These are phyloP conservation scores for Drosophila athabasca DNA, from an alignment of 1,140 invertebrate species.

Conservation along the genomic window DNA sequence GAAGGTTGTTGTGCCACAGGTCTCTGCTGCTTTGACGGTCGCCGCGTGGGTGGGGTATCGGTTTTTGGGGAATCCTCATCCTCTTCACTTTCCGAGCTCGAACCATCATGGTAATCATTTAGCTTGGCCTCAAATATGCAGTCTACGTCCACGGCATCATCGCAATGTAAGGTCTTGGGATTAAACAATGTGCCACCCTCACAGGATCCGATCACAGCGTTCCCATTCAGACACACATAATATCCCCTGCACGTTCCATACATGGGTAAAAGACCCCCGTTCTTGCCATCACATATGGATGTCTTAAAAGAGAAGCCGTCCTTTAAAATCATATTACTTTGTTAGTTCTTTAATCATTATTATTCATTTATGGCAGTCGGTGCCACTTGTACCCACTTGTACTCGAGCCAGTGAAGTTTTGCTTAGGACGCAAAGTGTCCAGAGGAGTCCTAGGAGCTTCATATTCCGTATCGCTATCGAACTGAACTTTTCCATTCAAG, in stretches of 20 bases:
- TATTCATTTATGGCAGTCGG: background rate
- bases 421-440: slow-evolving; percentile 30
- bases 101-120: background rate
- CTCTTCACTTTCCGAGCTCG: slow-evolving; percentile 33
- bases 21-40: slow-evolving; percentile 12
- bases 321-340: slow-evolving; percentile 20
- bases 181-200: slow-evolving; percentile 58
- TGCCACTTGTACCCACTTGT: slow-evolving; percentile 34
- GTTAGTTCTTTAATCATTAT: background rate
- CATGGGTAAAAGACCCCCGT: slow-evolving; percentile 67
- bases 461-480: slow-evolving; percentile 31
- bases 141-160: slow-evolving; percentile 49
- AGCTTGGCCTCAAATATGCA: slow-evolving; percentile 41
- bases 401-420: slow-evolving; percentile 26
- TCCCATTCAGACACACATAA: slow-evolving; percentile 68
- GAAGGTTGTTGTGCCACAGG: slow-evolving; percentile 2
- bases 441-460: slow-evolving; percentile 41
- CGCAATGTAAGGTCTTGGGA: slow-evolving; percentile 53
- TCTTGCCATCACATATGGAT: slow-evolving; percentile 59
- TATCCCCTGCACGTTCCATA: slow-evolving; percentile 68
- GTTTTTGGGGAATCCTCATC: slow-evolving; percentile 7
- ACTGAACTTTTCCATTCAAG: slow-evolving; percentile 39
- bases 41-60: slow-evolving; percentile 8
- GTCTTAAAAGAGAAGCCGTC: slow-evolving; percentile 51
- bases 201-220: slow-evolving; percentile 65